A percentile compares a stretch with the other conserved stretches of the same genome.
Evolutionary conservation across 2,797 vertebrate species (phyloP).

Genomic region (Pipistrellus pygmaeus): DNA sequence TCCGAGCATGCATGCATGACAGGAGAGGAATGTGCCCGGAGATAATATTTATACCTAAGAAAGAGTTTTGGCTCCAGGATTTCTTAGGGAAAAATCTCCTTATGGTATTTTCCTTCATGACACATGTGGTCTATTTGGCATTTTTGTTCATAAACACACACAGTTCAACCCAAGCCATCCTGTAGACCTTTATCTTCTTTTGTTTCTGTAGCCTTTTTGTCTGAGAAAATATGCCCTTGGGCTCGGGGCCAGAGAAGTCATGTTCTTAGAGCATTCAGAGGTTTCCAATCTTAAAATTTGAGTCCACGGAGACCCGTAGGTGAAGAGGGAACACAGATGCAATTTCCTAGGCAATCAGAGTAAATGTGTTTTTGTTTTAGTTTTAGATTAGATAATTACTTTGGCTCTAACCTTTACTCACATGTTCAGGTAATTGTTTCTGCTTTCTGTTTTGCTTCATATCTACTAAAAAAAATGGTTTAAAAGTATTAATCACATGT

Average conservation of each 20-base stretch:
- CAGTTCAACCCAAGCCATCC: neutral
- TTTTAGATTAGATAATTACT: conserved; percentile 50
- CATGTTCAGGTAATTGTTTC: conserved; percentile 34
- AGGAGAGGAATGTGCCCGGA: conserved; percentile 67
- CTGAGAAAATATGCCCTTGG: conserved; percentile 28
- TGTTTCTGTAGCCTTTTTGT: conserved; percentile 13
- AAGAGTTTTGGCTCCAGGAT: conserved; percentile 58
- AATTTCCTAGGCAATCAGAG: conserved; percentile 42
- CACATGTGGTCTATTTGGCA: neutral
- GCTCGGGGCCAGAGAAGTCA: neutral
- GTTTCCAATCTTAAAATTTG: conserved; percentile 53
- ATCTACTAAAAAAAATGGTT: conserved; percentile 43
- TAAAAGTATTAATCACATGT: conserved; percentile 9
- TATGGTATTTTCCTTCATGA: neutral
- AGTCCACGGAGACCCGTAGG: neutral
- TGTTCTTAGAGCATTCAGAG: conserved; percentile 44
- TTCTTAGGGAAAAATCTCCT: conserved; percentile 66
- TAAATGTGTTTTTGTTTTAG: conserved; percentile 50
- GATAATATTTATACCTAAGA: conserved; percentile 71
- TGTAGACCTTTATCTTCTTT: neutral
- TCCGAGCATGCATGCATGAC: conserved; percentile 60
- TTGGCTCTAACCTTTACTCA: conserved; percentile 14
- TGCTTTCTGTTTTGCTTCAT: conserved; percentile 49
- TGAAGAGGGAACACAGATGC: conserved; percentile 15
- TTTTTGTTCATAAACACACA: conserved; percentile 54